A percentile compares a stretch with the other conserved stretches of the same genome.
These are phyloP conservation scores for Parauchenoglanis punctatus DNA, from an alignment of 2,797 vertebrate genomes.

Conservation along the genomic window DNA sequence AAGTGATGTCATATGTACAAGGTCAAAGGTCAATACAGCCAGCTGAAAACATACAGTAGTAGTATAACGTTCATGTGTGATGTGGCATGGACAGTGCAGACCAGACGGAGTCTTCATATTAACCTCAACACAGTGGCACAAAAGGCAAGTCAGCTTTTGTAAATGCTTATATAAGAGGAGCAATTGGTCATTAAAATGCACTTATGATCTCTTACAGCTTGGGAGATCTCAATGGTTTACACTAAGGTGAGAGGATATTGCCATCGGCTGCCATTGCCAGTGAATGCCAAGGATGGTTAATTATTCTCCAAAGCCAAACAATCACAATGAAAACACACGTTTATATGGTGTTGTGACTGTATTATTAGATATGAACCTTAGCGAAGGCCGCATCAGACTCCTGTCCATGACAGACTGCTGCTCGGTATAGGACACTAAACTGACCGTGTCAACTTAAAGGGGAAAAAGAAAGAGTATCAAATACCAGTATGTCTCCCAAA, in stretches of 20 bases:
- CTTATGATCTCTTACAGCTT: slow-evolving; percentile 29
- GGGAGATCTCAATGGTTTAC: slow-evolving; percentile 26
- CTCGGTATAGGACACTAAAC: slow-evolving; percentile 43
- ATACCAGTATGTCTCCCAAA: slow-evolving; percentile 40
- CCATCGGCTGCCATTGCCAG: slow-evolving; percentile 23
- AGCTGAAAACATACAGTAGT: slow-evolving; percentile 30
- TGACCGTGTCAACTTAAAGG: slow-evolving; percentile 35
- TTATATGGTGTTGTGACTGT: slow-evolving; percentile 30
- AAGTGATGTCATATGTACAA: slow-evolving; percentile 52
- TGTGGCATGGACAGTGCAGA: slow-evolving; percentile 25
- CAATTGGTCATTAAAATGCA: slow-evolving; percentile 43
- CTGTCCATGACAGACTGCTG: slow-evolving; percentile 36
- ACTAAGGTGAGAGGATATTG: slow-evolving; percentile 21
- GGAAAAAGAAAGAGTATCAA: slow-evolving; percentile 38
- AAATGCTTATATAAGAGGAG: slow-evolving; percentile 45
- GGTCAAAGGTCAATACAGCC: slow-evolving; percentile 34
- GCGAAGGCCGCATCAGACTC: slow-evolving; percentile 41
- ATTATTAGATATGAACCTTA: slow-evolving; percentile 31
- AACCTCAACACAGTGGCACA: slow-evolving; percentile 37
- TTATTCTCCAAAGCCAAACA: slow-evolving; percentile 10
- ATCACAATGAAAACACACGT: slow-evolving; percentile 26
- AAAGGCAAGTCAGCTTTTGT: slow-evolving; percentile 22
- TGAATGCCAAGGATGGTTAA: slow-evolving; percentile 10
- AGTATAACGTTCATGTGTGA: slow-evolving; percentile 30
- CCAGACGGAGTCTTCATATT: slow-evolving; percentile 33